Evolutionary conservation across 1,140 invertebrate genomes (phyloP).

Genomic region (Leptinotarsa lineolata): DNA sequence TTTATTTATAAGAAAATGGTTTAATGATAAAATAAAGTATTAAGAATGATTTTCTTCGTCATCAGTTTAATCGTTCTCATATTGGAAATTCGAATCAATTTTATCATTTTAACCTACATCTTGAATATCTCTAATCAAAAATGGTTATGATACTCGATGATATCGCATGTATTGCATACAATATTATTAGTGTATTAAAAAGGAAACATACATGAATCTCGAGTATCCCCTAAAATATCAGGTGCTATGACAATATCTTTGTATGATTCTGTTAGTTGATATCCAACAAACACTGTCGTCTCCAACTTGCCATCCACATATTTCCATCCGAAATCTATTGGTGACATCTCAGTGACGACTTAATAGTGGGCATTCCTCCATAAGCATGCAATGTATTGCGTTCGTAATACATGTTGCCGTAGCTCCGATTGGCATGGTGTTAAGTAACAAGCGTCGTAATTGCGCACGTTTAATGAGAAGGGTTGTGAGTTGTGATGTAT

Average conservation of each 20-base stretch:
- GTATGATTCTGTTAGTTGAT: constrained; percentile 48
- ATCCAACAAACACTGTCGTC: constrained; percentile 28
- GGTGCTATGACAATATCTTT: constrained; percentile 31
- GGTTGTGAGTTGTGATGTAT: constrained; percentile 26
- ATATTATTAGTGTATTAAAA: constrained; percentile 13
- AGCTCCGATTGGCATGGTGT: constrained; percentile 25
- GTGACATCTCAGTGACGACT: too few species aligned
- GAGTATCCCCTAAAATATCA: background rate
- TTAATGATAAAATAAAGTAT: background rate
- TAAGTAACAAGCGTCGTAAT: constrained; percentile 25
- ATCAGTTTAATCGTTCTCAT: background rate
- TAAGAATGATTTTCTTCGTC: background rate
- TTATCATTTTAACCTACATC: background rate
- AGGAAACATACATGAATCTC: constrained; percentile 1
- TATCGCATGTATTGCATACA: background rate
- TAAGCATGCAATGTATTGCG: constrained; percentile 2
- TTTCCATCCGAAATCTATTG: constrained; percentile 36
- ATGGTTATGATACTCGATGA: background rate
- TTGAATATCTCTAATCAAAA: constrained; percentile 9
- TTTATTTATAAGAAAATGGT: background rate
- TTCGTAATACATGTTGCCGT: constrained; percentile 3
- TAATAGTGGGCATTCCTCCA: background rate
- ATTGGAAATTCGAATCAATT: background rate
- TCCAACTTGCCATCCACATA: constrained; percentile 42
- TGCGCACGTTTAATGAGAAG: constrained; percentile 30